These are phyloP conservation scores for Vulpes vulpes DNA, from an alignment of 2,113 vertebrate genomes.

Conservation along the genomic window DNA sequence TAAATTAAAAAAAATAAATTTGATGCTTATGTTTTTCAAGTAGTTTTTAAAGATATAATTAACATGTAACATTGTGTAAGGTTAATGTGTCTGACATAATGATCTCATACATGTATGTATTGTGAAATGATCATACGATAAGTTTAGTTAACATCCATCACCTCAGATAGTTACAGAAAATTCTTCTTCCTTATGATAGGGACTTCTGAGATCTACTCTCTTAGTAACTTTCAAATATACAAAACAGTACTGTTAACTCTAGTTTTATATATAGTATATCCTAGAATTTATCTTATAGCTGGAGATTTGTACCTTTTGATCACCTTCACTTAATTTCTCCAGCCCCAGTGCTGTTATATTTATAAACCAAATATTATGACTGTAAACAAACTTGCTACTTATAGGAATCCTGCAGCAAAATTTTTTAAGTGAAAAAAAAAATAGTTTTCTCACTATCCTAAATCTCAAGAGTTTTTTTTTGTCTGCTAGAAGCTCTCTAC, in stretches of 20 bases:
- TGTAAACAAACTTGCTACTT: neutral
- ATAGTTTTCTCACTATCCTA: neutral
- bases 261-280: neutral
- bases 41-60: neutral
- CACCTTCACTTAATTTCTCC: neutral
- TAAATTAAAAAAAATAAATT: neutral
- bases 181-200: neutral
- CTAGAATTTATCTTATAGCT: neutral
- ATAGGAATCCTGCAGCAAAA: constrained; percentile 41
- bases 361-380: constrained; percentile 47
- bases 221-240: neutral
- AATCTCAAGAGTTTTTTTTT: constrained; percentile 32
- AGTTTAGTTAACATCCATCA: neutral
- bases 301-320: neutral
- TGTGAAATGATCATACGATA: neutral
- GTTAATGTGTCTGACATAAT: neutral
- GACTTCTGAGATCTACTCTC: neutral
- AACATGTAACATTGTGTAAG: neutral
- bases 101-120: neutral
- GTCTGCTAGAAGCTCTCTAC: neutral
- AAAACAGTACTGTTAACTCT: neutral
- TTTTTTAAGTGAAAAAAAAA: constrained; percentile 1
- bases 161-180: neutral
- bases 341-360: neutral
- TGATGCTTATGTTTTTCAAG: neutral